Evolutionary conservation across 2,888 invertebrate species (phyloP).

Genomic region (Callosobruchus maculatus): DNA sequence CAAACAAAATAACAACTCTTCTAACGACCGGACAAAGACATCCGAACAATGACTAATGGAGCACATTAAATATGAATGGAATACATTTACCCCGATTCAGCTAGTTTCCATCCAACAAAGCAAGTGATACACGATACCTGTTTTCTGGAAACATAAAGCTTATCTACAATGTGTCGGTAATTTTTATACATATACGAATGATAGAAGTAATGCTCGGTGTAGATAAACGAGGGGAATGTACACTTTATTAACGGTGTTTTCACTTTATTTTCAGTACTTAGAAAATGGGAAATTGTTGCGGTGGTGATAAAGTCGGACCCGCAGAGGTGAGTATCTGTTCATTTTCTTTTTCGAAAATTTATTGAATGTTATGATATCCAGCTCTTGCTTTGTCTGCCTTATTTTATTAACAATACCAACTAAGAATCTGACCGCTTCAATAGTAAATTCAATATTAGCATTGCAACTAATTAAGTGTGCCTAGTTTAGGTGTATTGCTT

Average conservation of each 20-base stretch:
- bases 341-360: neutral
- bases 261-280: neutral
- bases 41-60: neutral
- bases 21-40: neutral
- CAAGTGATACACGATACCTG: neutral
- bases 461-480: too few species aligned
- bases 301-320: neutral
- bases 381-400: too few species aligned
- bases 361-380: too few species aligned
- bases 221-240: neutral
- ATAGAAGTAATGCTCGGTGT: neutral
- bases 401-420: too few species aligned
- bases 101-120: neutral
- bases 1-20: neutral
- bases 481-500: too few species aligned
- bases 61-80: neutral
- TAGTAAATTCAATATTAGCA: too few species aligned
- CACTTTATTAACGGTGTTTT: neutral
- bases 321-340: neutral
- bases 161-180: neutral
- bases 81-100: neutral
- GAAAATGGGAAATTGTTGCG: neutral
- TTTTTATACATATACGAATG: neutral
- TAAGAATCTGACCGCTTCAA: too few species aligned
- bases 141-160: neutral